Evolutionary conservation across 2,113 vertebrate genomes (phyloP).

Genomic region (Myotis davidii): DNA sequence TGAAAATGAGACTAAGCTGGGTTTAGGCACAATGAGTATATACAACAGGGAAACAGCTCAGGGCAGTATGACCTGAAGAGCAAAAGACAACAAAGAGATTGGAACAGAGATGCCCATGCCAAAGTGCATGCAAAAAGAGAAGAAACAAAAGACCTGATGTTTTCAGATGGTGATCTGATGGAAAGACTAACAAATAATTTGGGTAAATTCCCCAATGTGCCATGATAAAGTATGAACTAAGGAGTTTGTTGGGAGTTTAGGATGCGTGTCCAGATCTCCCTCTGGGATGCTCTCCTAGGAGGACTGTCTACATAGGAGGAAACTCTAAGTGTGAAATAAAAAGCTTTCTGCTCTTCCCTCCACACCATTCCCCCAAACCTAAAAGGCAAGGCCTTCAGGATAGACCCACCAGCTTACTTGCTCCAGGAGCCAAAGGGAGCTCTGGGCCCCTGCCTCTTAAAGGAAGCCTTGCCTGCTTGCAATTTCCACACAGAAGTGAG

Average conservation of each 20-base stretch:
- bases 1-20: not conserved
- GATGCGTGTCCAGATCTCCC: not conserved
- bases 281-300: not conserved
- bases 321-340: not conserved
- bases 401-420: not conserved
- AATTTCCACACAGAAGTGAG: not conserved
- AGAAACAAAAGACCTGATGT: not conserved
- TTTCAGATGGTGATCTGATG: not conserved
- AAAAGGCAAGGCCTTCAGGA: not conserved
- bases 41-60: not conserved
- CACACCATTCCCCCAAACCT: not conserved
- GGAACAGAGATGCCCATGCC: not conserved
- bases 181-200: not conserved
- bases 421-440: not conserved
- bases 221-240: not conserved
- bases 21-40: not conserved
- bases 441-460: not conserved
- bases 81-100: not conserved
- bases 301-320: not conserved
- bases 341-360: not conserved
- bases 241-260: not conserved
- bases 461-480: not conserved
- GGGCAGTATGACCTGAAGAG: not conserved
- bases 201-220: not conserved
- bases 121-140: not conserved